These are phyloP conservation scores for Lithophane leautieri DNA, from an alignment of 2,888 invertebrate species.

Conservation along the genomic window DNA sequence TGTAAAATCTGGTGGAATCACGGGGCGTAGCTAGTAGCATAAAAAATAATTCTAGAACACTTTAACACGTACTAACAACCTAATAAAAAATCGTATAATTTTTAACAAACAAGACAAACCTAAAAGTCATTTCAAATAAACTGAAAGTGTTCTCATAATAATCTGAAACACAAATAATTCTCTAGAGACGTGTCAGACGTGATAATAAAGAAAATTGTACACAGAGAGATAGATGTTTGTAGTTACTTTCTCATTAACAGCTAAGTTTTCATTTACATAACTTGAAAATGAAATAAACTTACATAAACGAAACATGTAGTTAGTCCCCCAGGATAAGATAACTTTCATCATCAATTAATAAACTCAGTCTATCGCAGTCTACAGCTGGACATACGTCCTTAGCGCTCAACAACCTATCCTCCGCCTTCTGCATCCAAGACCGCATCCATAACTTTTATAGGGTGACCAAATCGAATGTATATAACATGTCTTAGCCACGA, in stretches of 20 bases:
- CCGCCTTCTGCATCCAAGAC: no score
- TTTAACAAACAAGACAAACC: constrained; percentile 30
- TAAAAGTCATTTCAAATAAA: constrained; percentile 41
- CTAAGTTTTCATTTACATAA: background rate
- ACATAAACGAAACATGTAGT: background rate
- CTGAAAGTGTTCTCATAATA: constrained; percentile 37
- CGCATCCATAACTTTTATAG: no score
- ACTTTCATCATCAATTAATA: background rate
- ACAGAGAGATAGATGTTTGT: constrained; percentile 8
- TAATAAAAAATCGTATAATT: constrained; percentile 25
- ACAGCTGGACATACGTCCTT: no score
- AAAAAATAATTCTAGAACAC: constrained; percentile 3
- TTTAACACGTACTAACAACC: constrained; percentile 30
- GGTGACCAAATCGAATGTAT: no score
- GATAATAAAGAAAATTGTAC: constrained; percentile 39
- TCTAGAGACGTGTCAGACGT: constrained; percentile 34
- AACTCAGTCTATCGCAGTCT: no score
- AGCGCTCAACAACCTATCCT: no score
- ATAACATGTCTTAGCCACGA: no score
- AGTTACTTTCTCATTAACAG: constrained; percentile 31
- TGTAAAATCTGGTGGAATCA: background rate
- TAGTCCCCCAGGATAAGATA: background rate
- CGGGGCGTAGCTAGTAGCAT: background rate
- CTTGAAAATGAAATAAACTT: constrained; percentile 7
- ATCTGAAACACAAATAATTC: constrained; percentile 51